A percentile compares a stretch with the other conserved stretches of the same genome.
phyloP scores from a whole-genome alignment of 2,888 invertebrate species.

The Arctia plantaginis region DNA sequence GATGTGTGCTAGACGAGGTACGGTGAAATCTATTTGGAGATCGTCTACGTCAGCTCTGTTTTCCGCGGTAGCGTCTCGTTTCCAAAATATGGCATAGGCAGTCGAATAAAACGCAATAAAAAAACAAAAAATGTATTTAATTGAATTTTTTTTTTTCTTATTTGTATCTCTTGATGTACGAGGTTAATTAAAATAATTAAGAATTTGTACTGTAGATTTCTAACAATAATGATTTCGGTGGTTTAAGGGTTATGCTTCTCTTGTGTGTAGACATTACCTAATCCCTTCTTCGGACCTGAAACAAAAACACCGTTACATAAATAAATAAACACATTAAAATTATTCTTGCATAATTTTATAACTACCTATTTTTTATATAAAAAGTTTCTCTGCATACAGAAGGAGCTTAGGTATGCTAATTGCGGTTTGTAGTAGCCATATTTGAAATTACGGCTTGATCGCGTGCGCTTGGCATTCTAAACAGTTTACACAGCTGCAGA shows the following conservation, averaged over 20 bases:
- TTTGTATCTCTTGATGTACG: slow-evolving; percentile 63
- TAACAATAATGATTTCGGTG: slow-evolving; percentile 49
- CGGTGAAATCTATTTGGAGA: slow-evolving; percentile 78
- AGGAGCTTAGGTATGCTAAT: slow-evolving; percentile 69
- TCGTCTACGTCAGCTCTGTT: slow-evolving; percentile 59
- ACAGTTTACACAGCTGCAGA: slow-evolving; percentile 69
- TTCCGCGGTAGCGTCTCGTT: slow-evolving; percentile 49
- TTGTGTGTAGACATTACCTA: slow-evolving; percentile 83
- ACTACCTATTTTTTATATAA: slow-evolving; percentile 52
- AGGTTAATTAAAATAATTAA: slow-evolving; percentile 64
- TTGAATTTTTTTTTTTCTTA: slow-evolving; percentile 42
- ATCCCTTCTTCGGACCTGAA: slow-evolving; percentile 79
- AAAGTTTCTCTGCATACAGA: slow-evolving; percentile 59
- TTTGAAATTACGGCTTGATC: slow-evolving; percentile 74
- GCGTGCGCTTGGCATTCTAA: slow-evolving; percentile 74
- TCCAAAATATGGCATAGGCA: slow-evolving; percentile 46
- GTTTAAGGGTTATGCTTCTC: slow-evolving; percentile 70
- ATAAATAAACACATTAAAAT: slow-evolving; percentile 25
- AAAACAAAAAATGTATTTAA: slow-evolving; percentile 16
- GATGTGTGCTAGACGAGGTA: slow-evolving; percentile 62
- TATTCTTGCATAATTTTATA: slow-evolving; percentile 52
- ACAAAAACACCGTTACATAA: slow-evolving; percentile 57
- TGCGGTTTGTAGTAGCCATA: slow-evolving; percentile 79
- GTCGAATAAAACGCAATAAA: slow-evolving; percentile 14
- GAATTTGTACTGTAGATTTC: slow-evolving; percentile 70